Conservation (phyloP, 2,797 vertebrate genomes). For the Neosilurus mollespiculum region DNA sequence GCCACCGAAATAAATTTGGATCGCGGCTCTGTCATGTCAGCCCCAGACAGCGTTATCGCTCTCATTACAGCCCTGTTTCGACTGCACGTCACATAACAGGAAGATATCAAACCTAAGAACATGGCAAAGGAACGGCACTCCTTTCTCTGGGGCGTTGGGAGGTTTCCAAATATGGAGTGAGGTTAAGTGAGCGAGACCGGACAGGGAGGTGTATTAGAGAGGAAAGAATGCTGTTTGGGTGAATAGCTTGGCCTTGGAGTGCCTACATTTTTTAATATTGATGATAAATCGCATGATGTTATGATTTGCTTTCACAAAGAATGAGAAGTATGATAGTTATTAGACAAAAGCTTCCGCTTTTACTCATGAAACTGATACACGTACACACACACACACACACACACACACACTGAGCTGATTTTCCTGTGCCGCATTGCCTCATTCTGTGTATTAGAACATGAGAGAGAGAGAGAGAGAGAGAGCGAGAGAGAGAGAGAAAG, state of each 20-base stretch:
- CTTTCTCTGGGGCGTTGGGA: background rate
- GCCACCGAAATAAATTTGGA: background rate
- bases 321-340: background rate
- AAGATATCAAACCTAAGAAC: conserved; percentile 1
- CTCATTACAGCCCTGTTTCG: conserved; percentile 29
- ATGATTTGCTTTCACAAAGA: background rate
- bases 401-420: background rate
- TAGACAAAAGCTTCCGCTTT: background rate
- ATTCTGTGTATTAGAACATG: background rate
- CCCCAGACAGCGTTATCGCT: conserved; percentile 25
- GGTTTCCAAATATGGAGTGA: background rate
- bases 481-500: background rate
- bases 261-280: background rate
- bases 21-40: conserved; percentile 6
- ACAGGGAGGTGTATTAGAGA: background rate
- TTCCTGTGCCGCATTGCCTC: background rate
- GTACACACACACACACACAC: background rate
- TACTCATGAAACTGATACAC: background rate
- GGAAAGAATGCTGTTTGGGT: background rate
- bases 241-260: background rate
- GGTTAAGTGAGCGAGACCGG: conserved; percentile 2
- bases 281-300: background rate
- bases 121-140: background rate
- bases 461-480: background rate
- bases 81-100: conserved; percentile 2